These are phyloP conservation scores for Micropoecilia bifurca DNA, from an alignment of 2,797 vertebrate genomes.

Conservation along the genomic window DNA sequence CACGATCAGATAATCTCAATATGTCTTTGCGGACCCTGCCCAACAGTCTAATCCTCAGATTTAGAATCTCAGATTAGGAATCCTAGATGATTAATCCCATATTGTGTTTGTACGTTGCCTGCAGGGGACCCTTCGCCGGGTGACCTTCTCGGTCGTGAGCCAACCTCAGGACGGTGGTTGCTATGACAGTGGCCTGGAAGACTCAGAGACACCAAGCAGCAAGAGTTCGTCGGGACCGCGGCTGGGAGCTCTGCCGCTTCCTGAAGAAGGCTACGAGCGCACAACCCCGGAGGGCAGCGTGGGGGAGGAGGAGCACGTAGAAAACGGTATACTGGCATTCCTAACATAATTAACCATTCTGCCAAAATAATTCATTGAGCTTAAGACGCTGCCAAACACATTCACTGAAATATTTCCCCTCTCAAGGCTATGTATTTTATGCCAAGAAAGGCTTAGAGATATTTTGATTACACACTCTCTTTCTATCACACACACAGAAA, in stretches of 20 bases:
- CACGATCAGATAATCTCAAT: conserved; percentile 74
- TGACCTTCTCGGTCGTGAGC: conserved; percentile 98
- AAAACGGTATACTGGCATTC: conserved; percentile 87
- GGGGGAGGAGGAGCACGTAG: conserved; percentile 98
- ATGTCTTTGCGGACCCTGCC: conserved; percentile 67
- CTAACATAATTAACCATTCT: not conserved
- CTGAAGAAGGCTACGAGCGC: conserved; percentile 97
- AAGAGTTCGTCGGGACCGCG: conserved; percentile 97
- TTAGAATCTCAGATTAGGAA: conserved; percentile 70
- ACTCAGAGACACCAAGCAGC: conserved; percentile 98
- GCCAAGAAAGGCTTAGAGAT: conserved; percentile 20
- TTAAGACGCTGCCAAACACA: conserved; percentile 6
- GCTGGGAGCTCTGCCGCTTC: conserved; percentile 94
- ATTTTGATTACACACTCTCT: conserved; percentile 20
- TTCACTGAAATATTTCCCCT: conserved; percentile 22
- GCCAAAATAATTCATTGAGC: not conserved
- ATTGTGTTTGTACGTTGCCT: conserved; percentile 64
- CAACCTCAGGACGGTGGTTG: conserved; percentile 96
- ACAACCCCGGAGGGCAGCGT: conserved; percentile 98
- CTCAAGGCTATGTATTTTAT: conserved; percentile 26
- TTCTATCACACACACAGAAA: conserved; percentile 4
- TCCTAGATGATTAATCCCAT: conserved; percentile 77
- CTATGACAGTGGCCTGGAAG: conserved; percentile 98
- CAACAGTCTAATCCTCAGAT: conserved; percentile 71
- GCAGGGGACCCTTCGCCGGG: conserved; percentile 94